phyloP scores from a whole-genome alignment of 1,140 invertebrate genomes.

The Myzus persicae region DNA sequence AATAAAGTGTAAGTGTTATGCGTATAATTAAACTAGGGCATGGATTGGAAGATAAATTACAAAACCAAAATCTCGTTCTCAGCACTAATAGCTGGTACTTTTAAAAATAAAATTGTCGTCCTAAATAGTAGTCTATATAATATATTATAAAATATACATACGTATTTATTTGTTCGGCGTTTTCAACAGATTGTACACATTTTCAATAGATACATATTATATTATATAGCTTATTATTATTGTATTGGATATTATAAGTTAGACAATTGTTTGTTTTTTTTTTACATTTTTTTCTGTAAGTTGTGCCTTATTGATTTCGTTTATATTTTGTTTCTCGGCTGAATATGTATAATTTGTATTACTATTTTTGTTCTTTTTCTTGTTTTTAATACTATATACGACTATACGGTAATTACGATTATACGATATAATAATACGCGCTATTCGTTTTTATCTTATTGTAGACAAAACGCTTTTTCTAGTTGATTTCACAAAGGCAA shows the following conservation, averaged over 20 bases:
- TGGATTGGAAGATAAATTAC: slow-evolving; percentile 53
- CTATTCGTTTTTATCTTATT: slow-evolving; percentile 52
- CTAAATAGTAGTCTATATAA: slow-evolving; percentile 28
- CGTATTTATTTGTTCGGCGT: slow-evolving; percentile 29
- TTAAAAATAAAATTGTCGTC: slow-evolving; percentile 32
- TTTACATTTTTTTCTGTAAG: slow-evolving; percentile 46
- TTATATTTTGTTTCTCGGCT: slow-evolving; percentile 39
- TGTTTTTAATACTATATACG: slow-evolving; percentile 35
- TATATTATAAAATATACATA: slow-evolving; percentile 30
- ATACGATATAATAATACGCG: slow-evolving; percentile 31
- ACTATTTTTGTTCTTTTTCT: slow-evolving; percentile 10
- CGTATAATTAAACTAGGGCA: slow-evolving; percentile 55
- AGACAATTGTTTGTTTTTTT: slow-evolving; percentile 41
- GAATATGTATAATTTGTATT: slow-evolving; percentile 36
- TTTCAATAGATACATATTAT: slow-evolving; percentile 25
- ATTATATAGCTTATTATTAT: slow-evolving; percentile 37
- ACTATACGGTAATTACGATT: slow-evolving; percentile 19
- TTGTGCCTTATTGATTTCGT: slow-evolving; percentile 49
- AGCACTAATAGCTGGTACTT: neutral
- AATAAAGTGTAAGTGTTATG: slow-evolving; percentile 58
- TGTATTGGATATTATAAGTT: slow-evolving; percentile 40
- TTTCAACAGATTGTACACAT: slow-evolving; percentile 15
- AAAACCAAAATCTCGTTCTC: slow-evolving; percentile 57
- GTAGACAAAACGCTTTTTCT: slow-evolving; percentile 52
- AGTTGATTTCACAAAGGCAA: slow-evolving; percentile 55